These are phyloP conservation scores for Petroica traversi DNA, from an alignment of 2,113 vertebrate species.

Conservation along the genomic window DNA sequence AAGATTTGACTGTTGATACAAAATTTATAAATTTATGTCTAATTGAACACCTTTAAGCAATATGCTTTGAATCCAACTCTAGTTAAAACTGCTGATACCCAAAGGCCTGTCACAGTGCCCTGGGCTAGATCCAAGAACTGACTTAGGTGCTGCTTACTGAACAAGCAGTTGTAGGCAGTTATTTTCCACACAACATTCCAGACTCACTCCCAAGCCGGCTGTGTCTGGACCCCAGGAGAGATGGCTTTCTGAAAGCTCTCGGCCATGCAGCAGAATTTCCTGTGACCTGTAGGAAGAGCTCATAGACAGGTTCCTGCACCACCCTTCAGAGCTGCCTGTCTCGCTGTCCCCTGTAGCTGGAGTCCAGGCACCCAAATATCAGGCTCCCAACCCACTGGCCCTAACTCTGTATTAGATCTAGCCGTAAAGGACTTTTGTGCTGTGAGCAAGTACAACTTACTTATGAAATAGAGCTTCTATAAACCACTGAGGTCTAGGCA, in stretches of 20 bases:
- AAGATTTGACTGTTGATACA: slow-evolving; percentile 52
- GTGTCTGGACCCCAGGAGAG: slow-evolving; percentile 33
- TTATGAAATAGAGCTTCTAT: slow-evolving; percentile 52
- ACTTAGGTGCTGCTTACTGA: slow-evolving; percentile 51
- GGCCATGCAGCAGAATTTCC: slow-evolving; percentile 23
- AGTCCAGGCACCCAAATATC: slow-evolving; percentile 29
- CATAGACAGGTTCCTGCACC: slow-evolving; percentile 50
- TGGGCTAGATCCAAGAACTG: slow-evolving; percentile 61
- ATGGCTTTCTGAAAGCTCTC: slow-evolving; percentile 18
- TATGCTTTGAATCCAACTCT: neutral
- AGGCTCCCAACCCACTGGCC: slow-evolving; percentile 16
- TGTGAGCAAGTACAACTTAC: slow-evolving; percentile 42
- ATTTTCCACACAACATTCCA: neutral
- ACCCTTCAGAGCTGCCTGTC: slow-evolving; percentile 29
- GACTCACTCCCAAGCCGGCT: neutral
- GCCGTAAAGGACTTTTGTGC: slow-evolving; percentile 49
- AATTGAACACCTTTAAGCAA: slow-evolving; percentile 45
- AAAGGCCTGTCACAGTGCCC: slow-evolving; percentile 39
- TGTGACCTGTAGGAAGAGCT: slow-evolving; percentile 59
- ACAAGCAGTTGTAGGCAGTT: slow-evolving; percentile 31
- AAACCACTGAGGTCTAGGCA: slow-evolving; percentile 52
- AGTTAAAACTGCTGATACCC: neutral
- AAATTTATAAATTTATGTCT: slow-evolving; percentile 41
- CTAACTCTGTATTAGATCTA: slow-evolving; percentile 67
- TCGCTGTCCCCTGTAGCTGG: slow-evolving; percentile 37